Evolutionary conservation across 30 jellyfish, hydroid and myxozoan species (phyloP).

Genomic region (Chrysaora quinquecirrha): DNA sequence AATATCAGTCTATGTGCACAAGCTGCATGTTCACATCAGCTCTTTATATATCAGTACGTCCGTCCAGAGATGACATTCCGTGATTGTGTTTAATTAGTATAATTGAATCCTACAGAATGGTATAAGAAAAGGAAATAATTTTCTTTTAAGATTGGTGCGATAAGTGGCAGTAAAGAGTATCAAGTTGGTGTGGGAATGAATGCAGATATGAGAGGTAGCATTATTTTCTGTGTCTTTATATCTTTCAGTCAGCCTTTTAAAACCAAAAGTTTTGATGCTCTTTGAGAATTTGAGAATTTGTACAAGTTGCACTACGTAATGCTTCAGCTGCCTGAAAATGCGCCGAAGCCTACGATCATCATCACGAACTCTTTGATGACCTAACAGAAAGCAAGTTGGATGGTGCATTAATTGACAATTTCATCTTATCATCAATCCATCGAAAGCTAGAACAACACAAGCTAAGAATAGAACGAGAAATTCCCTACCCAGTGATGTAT

Average conservation of each 20-base stretch:
- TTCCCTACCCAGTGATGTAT: conserved; percentile 85
- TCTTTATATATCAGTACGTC: no score
- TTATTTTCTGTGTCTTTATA: neutral
- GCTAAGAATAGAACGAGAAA: conserved; percentile 82
- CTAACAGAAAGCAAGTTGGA: conserved; percentile 52
- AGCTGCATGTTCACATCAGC: no score
- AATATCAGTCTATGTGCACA: no score
- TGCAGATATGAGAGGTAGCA: conserved; percentile 89
- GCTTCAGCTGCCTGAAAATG: no score
- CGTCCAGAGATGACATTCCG: no score
- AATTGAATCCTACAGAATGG: no score
- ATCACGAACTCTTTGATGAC: conserved; percentile 43
- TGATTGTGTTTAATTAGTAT: no score
- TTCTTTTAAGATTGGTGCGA: conserved; percentile 92
- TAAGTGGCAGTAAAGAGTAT: conserved; percentile 87
- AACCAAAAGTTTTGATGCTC: no score
- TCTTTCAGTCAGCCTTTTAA: no score
- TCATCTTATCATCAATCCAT: conserved; percentile 70
- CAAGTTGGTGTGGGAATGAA: conserved; percentile 94
- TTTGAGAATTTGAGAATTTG: no score
- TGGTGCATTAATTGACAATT: conserved; percentile 88
- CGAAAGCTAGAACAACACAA: conserved; percentile 23
- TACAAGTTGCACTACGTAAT: no score
- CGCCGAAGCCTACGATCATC: conserved; percentile 76
- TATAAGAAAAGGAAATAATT: no score